Conservation (phyloP, 2,888 invertebrate species). For the Athetis lepigone region DNA sequence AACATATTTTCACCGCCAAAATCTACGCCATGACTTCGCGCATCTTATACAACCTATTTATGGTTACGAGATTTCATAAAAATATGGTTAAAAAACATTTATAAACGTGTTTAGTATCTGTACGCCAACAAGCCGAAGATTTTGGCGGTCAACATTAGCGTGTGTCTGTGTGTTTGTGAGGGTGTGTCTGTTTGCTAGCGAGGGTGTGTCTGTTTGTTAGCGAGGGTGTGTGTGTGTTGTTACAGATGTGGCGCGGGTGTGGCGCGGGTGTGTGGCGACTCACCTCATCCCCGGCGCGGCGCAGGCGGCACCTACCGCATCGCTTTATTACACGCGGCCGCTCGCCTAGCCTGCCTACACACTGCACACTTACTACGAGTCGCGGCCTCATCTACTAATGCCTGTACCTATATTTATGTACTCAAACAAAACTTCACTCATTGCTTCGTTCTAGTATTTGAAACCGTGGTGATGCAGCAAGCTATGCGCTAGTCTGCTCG, state of each 20-base stretch:
- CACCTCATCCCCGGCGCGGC: slow-evolving; percentile 50
- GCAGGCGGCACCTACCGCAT: slow-evolving; percentile 54
- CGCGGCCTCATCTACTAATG: too few relatives aligned
- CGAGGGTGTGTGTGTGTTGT: background rate
- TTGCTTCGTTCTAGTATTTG: too few relatives aligned
- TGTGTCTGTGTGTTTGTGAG: background rate
- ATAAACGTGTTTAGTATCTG: background rate
- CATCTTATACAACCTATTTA: background rate
- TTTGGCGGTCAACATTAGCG: background rate
- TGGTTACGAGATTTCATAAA: background rate
- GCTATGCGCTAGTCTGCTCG: too few relatives aligned
- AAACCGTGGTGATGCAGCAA: too few relatives aligned
- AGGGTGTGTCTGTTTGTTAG: too few relatives aligned
- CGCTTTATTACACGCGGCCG: slow-evolving; percentile 51
- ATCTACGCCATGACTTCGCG: background rate
- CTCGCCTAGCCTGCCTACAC: background rate
- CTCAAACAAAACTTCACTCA: background rate
- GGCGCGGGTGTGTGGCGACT: slow-evolving; percentile 26
- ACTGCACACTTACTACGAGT: background rate
- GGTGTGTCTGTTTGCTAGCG: too few relatives aligned
- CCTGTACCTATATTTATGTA: too few relatives aligned
- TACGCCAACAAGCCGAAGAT: background rate
- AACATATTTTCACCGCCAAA: background rate
- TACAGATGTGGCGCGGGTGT: background rate
- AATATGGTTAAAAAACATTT: background rate